These are phyloP conservation scores for Rhagonycha fulva DNA, from an alignment of 2,888 invertebrate genomes.

Conservation along the genomic window DNA sequence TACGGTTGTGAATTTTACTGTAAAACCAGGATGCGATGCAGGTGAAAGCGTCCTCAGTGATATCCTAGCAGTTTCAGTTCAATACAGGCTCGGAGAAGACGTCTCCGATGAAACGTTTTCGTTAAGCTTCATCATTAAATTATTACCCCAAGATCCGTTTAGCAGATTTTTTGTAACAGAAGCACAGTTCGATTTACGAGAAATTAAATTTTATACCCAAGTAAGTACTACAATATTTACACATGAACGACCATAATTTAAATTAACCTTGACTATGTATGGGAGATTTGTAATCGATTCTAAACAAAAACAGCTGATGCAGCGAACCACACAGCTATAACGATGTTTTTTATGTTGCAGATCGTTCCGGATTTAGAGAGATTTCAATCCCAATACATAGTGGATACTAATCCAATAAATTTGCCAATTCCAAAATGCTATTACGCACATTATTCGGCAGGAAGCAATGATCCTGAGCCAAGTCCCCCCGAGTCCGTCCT, in stretches of 20 bases:
- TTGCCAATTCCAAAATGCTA: constrained; percentile 73
- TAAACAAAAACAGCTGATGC: neutral
- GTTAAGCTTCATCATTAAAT: constrained; percentile 70
- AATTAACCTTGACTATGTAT: neutral
- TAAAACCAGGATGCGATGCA: constrained; percentile 64
- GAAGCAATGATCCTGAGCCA: constrained; percentile 49
- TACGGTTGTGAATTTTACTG: constrained; percentile 58
- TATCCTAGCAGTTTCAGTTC: constrained; percentile 74
- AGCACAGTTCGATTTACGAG: constrained; percentile 80
- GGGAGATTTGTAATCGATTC: neutral
- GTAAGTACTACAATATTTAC: constrained; percentile 53
- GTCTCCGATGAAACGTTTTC: constrained; percentile 40
- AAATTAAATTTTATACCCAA: constrained; percentile 82
- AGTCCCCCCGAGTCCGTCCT: constrained; percentile 68
- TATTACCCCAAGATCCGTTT: constrained; percentile 79
- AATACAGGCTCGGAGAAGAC: constrained; percentile 59
- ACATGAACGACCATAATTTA: neutral
- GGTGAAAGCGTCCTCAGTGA: constrained; percentile 78
- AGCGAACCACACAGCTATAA: neutral
- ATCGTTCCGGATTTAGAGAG: constrained; percentile 71
- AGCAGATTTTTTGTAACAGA: constrained; percentile 80
- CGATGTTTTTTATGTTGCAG: constrained; percentile 52
- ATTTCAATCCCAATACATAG: constrained; percentile 59
- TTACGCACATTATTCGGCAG: constrained; percentile 66
- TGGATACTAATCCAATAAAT: constrained; percentile 56